Evolutionary conservation across 2,113 vertebrate species (phyloP), one percentile per base, ranked within the genome.

Genomic region (Suricata suricatta): DNA sequence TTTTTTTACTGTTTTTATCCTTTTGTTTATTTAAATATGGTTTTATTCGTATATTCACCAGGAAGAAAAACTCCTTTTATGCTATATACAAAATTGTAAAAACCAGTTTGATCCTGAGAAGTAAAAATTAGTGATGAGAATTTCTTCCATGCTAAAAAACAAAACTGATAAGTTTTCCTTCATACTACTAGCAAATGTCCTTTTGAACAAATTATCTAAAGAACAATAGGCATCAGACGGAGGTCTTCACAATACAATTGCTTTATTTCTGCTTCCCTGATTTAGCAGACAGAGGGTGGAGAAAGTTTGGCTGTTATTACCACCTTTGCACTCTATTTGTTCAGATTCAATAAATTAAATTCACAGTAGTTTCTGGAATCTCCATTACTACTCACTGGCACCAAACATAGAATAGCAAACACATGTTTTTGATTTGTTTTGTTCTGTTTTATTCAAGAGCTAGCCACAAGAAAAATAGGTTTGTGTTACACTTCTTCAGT

Each of bases 271-370:
- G 90, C 44, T 87, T 96, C 57, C 33, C 38, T 74, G 88, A 88
- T 88, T 83, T 74, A 94, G 96, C 33, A 93, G 77, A 81, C 64
- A 74, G 10, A 86, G 63, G 9, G 41, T 80, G 38, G 76, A 84
- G 81, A 81, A 83, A 44, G 2, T 2, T 96, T 89, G 50, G 38
- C 54, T 90, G 3, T 64, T 64, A 5, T 86, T 88, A 85, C 71
- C 50, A 68, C 77, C 38, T 93, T 64, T 19, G 23, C 44, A 74
- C 52, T 54, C 88, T 95, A 82, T 94, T 95, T 82, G 27, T 92
- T 95, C 91, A 92, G 57, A 95, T 84, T 97, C 93, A 80, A 86
- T 74, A 98, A 94, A 97, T 97, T 77, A 97, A 95, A 96, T 95
- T 95, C 81, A 90, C 88, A 95, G 91, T 74, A 63, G 27, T 80